Evolutionary conservation across 2,888 invertebrate species (phyloP).

Genomic region (Caenorhabditis sinica): DNA sequence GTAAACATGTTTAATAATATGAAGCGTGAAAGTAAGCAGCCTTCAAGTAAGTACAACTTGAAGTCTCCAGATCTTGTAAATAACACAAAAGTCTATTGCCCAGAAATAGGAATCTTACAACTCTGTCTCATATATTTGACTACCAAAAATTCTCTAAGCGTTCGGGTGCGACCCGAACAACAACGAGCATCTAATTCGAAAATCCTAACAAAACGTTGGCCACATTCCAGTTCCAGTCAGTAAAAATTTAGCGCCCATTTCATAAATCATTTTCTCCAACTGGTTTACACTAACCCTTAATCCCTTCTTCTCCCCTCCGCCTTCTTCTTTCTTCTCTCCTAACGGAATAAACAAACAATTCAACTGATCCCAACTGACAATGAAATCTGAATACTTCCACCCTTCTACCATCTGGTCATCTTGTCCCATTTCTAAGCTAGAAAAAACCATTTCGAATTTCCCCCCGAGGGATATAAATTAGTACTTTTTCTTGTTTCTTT

Average conservation of each 20-base stretch:
- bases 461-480: conserved; percentile 50
- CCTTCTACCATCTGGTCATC: conserved; percentile 36
- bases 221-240: neutral
- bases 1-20: no score
- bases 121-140: no score
- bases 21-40: no score
- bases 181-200: no score
- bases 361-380: conserved; percentile 36
- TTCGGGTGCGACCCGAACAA: no score
- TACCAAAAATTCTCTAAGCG: no score
- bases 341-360: conserved; percentile 46
- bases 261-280: conserved; percentile 44
- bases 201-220: no score
- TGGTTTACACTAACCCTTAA: conserved; percentile 51
- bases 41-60: no score
- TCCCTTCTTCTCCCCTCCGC: conserved; percentile 41
- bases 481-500: conserved; percentile 40
- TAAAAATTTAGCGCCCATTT: conserved; percentile 1
- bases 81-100: no score
- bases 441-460: conserved; percentile 29
- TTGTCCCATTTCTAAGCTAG: neutral
- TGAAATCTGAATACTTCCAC: conserved; percentile 51
- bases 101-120: no score
- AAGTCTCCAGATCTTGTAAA: no score
- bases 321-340: conserved; percentile 9